Conservation (phyloP, 2,797 vertebrate species). For the Parotocinclus haroldoi region DNA sequence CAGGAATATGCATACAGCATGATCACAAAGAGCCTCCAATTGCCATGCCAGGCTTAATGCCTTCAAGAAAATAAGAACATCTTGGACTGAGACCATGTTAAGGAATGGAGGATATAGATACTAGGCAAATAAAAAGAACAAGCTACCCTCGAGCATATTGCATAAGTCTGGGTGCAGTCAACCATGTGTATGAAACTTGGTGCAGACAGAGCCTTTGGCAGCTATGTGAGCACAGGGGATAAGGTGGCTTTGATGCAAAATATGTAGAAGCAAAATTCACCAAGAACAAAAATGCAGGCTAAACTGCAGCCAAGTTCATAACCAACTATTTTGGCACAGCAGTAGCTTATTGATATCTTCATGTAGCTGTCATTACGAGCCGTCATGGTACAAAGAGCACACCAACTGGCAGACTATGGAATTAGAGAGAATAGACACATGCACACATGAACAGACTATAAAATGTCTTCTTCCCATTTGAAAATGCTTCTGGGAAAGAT, state of each 20-base stretch:
- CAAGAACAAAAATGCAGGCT: conserved; percentile 5
- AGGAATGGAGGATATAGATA: conserved; percentile 52
- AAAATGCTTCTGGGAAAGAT: conserved; percentile 16
- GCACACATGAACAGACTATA: conserved; percentile 26
- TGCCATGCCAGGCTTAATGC: conserved; percentile 45
- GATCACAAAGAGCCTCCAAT: conserved; percentile 17
- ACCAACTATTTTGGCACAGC: conserved; percentile 14
- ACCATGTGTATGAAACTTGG: conserved; percentile 39
- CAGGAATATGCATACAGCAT: conserved; percentile 27
- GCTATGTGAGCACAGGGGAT: conserved; percentile 24
- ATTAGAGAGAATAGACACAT: conserved; percentile 21
- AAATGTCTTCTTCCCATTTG: conserved; percentile 20
- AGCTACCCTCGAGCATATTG: conserved; percentile 44
- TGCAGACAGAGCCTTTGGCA: conserved; percentile 47
- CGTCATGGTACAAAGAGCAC: conserved; percentile 35
- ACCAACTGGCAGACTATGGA: conserved; percentile 23
- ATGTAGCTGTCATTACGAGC: conserved; percentile 32
- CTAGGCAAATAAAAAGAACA: conserved; percentile 41
- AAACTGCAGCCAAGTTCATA: conserved; percentile 16
- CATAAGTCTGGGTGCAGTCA: conserved; percentile 18
- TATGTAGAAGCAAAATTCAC: conserved; percentile 26
- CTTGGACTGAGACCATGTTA: conserved; percentile 60
- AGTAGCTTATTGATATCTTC: conserved; percentile 37
- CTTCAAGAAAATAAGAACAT: conserved; percentile 61
- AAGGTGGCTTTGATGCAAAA: conserved; percentile 42